Conservation (phyloP, 2,888 invertebrate genomes). For the Rotaria macrura region DNA sequence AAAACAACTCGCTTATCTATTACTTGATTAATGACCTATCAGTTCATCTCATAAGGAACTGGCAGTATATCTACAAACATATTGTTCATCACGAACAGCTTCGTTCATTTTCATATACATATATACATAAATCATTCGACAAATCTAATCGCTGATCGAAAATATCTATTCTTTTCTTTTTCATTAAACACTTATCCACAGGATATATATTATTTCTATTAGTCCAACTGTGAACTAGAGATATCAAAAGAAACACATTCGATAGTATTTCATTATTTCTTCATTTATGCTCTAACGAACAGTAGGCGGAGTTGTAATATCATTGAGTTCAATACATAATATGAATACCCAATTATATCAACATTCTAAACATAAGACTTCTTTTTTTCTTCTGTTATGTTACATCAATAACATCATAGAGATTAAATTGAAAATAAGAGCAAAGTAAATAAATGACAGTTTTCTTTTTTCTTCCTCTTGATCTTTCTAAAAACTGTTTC, state of each 20-base stretch:
- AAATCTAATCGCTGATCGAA: background rate
- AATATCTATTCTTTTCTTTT: background rate
- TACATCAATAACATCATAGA: background rate
- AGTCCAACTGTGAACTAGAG: background rate
- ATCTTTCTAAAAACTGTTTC: background rate
- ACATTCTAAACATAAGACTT: background rate
- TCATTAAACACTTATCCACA: background rate
- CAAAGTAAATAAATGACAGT: background rate
- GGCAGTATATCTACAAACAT: background rate
- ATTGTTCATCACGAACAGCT: background rate
- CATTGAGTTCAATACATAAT: background rate
- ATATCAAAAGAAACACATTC: background rate
- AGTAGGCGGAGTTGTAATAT: background rate
- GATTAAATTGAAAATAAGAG: background rate
- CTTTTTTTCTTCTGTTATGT: background rate
- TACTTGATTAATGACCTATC: background rate
- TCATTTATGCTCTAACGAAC: background rate
- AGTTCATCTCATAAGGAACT: background rate
- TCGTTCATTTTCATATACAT: background rate
- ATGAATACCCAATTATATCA: background rate
- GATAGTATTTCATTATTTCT: background rate
- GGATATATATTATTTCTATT: background rate
- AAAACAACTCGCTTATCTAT: background rate
- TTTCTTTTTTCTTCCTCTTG: background rate
- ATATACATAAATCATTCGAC: background rate